phyloP scores from a whole-genome alignment of 2,888 invertebrate species.

The Melieria omissa region DNA sequence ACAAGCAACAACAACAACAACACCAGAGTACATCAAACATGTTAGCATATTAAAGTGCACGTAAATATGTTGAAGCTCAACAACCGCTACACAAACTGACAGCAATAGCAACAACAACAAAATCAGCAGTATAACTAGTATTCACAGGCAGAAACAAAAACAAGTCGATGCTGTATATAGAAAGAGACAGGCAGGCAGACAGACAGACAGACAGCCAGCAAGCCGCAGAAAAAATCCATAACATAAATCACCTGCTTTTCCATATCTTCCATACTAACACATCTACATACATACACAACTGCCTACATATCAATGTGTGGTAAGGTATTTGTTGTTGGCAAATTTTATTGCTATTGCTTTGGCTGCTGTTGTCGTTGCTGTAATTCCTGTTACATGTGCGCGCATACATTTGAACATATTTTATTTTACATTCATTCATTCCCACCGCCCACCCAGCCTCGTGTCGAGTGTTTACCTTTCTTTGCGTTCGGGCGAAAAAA shows the following conservation, averaged over 20 bases:
- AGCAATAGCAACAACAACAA: background rate
- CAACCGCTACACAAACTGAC: too few species aligned
- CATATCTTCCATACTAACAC: too few species aligned
- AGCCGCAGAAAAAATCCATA: background rate
- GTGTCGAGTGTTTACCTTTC: too few species aligned
- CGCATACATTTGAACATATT: too few species aligned
- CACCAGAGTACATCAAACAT: too few species aligned
- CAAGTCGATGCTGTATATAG: background rate
- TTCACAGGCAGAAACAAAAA: background rate
- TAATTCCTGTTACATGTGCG: background rate
- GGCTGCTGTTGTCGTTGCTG: background rate
- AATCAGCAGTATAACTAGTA: background rate
- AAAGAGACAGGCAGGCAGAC: background rate
- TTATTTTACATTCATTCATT: too few species aligned
- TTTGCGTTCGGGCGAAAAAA: too few species aligned
- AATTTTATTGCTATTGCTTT: slow-evolving; percentile 2
- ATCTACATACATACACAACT: background rate
- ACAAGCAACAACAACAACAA: too few species aligned
- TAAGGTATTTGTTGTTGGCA: slow-evolving; percentile 40
- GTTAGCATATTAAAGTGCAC: too few species aligned
- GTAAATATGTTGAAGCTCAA: too few species aligned
- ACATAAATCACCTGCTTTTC: background rate
- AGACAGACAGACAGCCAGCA: background rate
- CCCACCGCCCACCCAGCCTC: too few species aligned
- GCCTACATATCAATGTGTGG: background rate